A percentile compares a stretch with the other conserved stretches of the same genome.
Conservation (phyloP, 2,888 invertebrate species). For the Himalopsyche kuldschensis region DNA sequence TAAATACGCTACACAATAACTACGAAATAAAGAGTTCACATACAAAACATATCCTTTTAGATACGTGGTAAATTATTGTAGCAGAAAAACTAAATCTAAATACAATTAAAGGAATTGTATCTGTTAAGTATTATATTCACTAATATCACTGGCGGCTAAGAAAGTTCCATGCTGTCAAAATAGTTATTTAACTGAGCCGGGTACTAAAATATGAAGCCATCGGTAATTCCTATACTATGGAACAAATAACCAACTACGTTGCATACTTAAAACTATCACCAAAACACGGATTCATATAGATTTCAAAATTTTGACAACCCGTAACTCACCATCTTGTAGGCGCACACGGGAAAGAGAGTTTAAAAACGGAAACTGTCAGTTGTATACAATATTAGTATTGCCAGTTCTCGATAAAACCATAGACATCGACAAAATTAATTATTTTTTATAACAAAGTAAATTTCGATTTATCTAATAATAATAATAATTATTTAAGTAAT, state of each 20-base stretch:
- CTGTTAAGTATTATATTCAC: not conserved
- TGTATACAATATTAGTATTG: conserved; percentile 13
- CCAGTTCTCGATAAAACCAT: not conserved
- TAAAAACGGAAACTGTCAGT: conserved; percentile 22
- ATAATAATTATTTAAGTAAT: too few species aligned
- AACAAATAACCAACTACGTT: not conserved
- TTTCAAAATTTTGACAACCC: conserved; percentile 41
- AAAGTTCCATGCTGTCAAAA: conserved; percentile 18
- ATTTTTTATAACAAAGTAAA: too few species aligned
- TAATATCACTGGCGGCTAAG: not conserved
- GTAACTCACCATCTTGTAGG: conserved; percentile 53
- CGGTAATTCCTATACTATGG: not conserved
- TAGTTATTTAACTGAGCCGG: not conserved
- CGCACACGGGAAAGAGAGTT: conserved; percentile 35
- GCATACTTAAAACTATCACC: not conserved
- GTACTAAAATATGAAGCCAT: not conserved
- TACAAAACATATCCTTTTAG: not conserved
- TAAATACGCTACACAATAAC: not conserved
- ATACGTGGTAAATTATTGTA: not conserved
- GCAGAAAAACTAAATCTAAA: not conserved
- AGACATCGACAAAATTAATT: not conserved
- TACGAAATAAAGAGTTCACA: not conserved
- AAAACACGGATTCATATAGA: conserved; percentile 18
- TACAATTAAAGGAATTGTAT: not conserved
- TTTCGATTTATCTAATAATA: too few species aligned